Evolutionary conservation across 2,797 vertebrate species (phyloP).

Genomic region (Microctenopoma stevenorrisi): DNA sequence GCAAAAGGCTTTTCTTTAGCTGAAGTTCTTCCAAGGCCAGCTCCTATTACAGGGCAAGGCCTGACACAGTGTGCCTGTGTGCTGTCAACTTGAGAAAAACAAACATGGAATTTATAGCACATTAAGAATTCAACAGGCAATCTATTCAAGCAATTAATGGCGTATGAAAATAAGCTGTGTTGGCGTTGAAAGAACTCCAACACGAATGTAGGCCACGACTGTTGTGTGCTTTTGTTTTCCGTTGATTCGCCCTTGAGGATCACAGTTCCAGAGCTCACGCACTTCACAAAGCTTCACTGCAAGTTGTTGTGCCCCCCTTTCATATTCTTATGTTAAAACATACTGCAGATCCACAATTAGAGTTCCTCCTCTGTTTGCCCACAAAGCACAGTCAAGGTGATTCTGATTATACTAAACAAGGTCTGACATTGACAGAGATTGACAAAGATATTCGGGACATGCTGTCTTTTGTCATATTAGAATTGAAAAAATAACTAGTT

Average conservation of each 20-base stretch:
- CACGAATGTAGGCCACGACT: conserved; percentile 82
- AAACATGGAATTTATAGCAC: conserved; percentile 85
- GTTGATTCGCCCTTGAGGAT: conserved; percentile 82
- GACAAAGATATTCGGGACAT: conserved; percentile 51
- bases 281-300: conserved; percentile 73
- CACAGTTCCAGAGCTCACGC: conserved; percentile 70
- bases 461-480: conserved; percentile 51
- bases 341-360: conserved; percentile 67
- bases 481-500: conserved; percentile 42
- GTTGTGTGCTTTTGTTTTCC: conserved; percentile 80
- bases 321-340: conserved; percentile 55
- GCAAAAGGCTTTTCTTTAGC: conserved; percentile 45
- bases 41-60: conserved; percentile 77
- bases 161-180: conserved; percentile 85
- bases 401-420: conserved; percentile 70
- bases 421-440: conserved; percentile 60
- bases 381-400: conserved; percentile 72
- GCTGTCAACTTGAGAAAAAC: conserved; percentile 82
- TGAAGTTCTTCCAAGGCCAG: conserved; percentile 74
- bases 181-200: conserved; percentile 81
- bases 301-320: conserved; percentile 63
- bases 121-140: conserved; percentile 88
- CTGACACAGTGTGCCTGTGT: conserved; percentile 74
- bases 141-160: conserved; percentile 87
- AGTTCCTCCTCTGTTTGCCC: conserved; percentile 68